Evolutionary conservation across 2,888 invertebrate species (phyloP), one percentile per base, ranked within the genome.

Genomic region (Cistogaster globosa): DNA sequence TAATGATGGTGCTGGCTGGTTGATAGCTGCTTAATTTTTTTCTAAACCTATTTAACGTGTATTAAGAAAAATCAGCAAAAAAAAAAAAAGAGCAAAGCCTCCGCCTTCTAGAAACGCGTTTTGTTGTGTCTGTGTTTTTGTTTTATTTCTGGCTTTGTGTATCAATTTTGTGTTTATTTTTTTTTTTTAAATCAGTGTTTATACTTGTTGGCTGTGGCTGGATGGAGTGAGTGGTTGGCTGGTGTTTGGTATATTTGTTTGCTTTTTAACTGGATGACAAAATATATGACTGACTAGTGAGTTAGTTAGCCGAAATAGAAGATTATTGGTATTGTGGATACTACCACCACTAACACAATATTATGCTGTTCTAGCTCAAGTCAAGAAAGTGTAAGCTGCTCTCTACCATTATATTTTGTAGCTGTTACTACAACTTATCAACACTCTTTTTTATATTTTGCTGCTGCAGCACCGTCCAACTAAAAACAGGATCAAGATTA

Each of bases 31-130:
- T 42, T 26, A 71, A 57, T 18, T 82, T 83, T 82, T 83, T 82
- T 67, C 65, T 62, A 85, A n/a, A 82, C 82, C 82, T 79, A 75
- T 82, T 76, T 79, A 68, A 62, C 69, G 71, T 83, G 82, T 84
- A 67, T 81, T 51, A 84, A 85, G 71, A 80, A 76, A 86, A 86
- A 79, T 72, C 72, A 72, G 68, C 67, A 82, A 32, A 63, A 83
- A 78, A 68, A 26, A 63, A 83, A 83, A 68, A n/a, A n/a, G n/a
- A 67, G 57, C 58, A 80, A 63, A 63, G 78, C 86, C 84, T 84
- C 87, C 86, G 85, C 87, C 87, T 87, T 87, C 79, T 78, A 74
- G 71, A 86, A 87, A 87, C 87, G 87, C 87, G 86, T 87, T 85
- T 86, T 57, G 65, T 71, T 55, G 65, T 71, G 60, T 72, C 76